A percentile compares a stretch with the other conserved stretches of the same genome.
These are phyloP conservation scores for Myathropa florea DNA, from an alignment of 2,888 invertebrate species.

Conservation along the genomic window DNA sequence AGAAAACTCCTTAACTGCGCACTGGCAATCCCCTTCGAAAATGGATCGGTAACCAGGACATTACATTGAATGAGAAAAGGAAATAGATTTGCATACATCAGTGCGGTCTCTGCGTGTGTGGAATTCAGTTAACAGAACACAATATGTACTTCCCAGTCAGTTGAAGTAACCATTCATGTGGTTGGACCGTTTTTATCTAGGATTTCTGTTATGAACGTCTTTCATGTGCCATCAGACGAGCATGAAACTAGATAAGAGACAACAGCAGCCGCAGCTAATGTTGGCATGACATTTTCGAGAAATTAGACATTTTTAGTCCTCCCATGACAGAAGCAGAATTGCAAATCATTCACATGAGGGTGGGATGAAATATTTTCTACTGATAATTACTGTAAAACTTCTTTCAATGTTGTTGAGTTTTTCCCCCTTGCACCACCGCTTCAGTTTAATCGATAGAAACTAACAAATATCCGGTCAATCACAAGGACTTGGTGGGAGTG, in stretches of 20 bases:
- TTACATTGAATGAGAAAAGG: neutral
- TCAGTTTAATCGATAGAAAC: too few species aligned
- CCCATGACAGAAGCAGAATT: conserved; percentile 3
- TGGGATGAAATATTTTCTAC: neutral
- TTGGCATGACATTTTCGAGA: conserved; percentile 35
- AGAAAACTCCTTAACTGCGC: neutral
- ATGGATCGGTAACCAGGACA: conserved; percentile 1
- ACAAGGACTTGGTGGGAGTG: too few species aligned
- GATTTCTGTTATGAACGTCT: neutral
- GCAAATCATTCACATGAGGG: conserved; percentile 3
- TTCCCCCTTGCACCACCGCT: too few species aligned
- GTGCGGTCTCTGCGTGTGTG: neutral
- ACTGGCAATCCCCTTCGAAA: neutral
- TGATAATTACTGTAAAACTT: too few species aligned
- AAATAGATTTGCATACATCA: conserved; percentile 23
- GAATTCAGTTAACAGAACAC: neutral
- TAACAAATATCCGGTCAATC: too few species aligned
- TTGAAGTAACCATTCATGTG: neutral
- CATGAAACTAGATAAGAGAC: conserved; percentile 26
- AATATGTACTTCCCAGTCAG: neutral
- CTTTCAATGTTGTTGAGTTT: too few species aligned
- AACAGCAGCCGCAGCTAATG: neutral
- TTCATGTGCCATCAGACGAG: conserved; percentile 20
- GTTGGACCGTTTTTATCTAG: conserved; percentile 1
- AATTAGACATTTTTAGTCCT: conserved; percentile 24